Base-by-base conservation (phyloP, 1,140 invertebrate species). In the Caenorhabditis elegans region DNA sequence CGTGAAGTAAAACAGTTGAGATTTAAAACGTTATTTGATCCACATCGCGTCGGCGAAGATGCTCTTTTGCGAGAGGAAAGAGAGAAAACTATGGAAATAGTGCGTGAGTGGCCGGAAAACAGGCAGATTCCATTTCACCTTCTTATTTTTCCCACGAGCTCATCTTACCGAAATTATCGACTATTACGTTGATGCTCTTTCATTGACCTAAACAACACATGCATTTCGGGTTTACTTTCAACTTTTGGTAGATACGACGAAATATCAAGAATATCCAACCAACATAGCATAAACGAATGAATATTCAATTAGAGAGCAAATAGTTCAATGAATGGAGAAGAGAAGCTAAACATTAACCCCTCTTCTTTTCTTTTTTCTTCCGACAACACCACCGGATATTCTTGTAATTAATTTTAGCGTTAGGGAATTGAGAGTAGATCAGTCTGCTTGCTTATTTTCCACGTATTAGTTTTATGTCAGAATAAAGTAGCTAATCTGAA, bases 281-380 rank as follows among this genome's bases (percentile, higher is more conserved):
- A 70, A 24, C 60, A 70, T 70, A 70, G 43, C 60, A 70, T 39
- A 70, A 70, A 70, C 60, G 60, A 70, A 39, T 70, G 60, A 70
- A 70, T 70, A 70, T 70, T 70, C 60, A 70, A 70, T 70, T 70
- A 70, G 60, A 70, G 60, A 70, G 60, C 60, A 70, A 70, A 70
- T 70, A 70, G 60, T 70, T 70, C 60, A 60, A 6, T 34, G 34
- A 34, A 17, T n/a, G 19, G 8, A 22, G 60, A 22, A 17, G 34
- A 70, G n/a, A 39, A 70, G 60, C 60, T 70, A 39, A n/a, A 70
- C 60, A 70, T 70, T 70, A 70, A 26, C 28, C 34, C 39, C 60
- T 15, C 28, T 34, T 17, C 19, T 6, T 22, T 70, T 70, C n/a
- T 26, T 19, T 22, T 39, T 43, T 11, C 19, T 11, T 22, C 5